These are phyloP conservation scores for Brachionichthys hirsutus DNA, from an alignment of 2,113 vertebrate genomes.

Conservation along the genomic window DNA sequence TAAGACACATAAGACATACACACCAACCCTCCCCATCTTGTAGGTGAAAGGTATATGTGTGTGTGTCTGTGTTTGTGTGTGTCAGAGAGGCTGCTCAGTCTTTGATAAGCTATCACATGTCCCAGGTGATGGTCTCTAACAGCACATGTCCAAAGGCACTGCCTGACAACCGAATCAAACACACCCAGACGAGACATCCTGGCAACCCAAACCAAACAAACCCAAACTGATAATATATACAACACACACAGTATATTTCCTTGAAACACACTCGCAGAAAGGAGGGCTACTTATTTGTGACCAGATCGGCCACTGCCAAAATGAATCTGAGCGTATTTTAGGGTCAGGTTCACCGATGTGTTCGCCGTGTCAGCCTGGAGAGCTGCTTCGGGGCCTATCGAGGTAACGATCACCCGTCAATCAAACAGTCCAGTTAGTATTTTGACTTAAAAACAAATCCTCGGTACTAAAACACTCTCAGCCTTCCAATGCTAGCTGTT, in stretches of 20 bases:
- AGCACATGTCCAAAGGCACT: slow-evolving; percentile 88
- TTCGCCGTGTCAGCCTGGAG: slow-evolving; percentile 1
- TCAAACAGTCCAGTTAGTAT: neutral
- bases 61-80: slow-evolving; percentile 23
- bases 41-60: slow-evolving; percentile 31
- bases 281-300: slow-evolving; percentile 32
- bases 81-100: slow-evolving; percentile 88
- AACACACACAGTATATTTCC: slow-evolving; percentile 51
- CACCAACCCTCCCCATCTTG: slow-evolving; percentile 33
- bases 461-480: no score
- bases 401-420: slow-evolving; percentile 19
- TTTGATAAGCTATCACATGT: slow-evolving; percentile 99
- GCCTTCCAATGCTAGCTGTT: no score
- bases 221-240: slow-evolving; percentile 50
- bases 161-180: slow-evolving; percentile 82
- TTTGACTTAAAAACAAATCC: no score
- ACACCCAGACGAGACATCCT: slow-evolving; percentile 67
- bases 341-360: neutral
- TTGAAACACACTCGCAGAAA: slow-evolving; percentile 26
- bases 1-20: slow-evolving; percentile 6
- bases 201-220: slow-evolving; percentile 73
- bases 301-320: slow-evolving; percentile 24
- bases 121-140: slow-evolving; percentile 96
- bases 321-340: slow-evolving; percentile 38
- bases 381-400: slow-evolving; percentile 17